phyloP scores from a whole-genome alignment of 2,113 vertebrate genomes.

The Oceanodroma tethys region DNA sequence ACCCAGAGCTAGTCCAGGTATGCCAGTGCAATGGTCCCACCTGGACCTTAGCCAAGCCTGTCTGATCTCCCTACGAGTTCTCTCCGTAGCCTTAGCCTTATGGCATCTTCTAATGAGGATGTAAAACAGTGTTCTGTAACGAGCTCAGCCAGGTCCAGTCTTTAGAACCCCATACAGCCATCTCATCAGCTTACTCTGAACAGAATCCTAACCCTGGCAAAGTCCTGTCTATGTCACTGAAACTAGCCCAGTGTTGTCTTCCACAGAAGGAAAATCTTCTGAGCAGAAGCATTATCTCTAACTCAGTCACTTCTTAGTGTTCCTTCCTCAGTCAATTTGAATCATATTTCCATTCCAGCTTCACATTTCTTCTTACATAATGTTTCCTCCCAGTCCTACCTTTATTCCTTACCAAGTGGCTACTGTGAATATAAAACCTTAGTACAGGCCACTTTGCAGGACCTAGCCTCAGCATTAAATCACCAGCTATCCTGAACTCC shows the following conservation, averaged over 20 bases:
- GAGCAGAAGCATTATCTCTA: background rate
- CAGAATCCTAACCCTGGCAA: background rate
- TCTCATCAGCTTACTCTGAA: background rate
- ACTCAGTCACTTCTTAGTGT: background rate
- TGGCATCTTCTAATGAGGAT: background rate
- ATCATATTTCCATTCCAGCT: background rate
- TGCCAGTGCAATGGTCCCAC: background rate
- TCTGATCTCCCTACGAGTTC: background rate
- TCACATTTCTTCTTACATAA: background rate
- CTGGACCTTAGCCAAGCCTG: background rate
- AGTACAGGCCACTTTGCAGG: background rate
- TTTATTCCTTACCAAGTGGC: background rate
- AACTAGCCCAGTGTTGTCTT: background rate
- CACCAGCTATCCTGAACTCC: background rate
- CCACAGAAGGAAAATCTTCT: background rate
- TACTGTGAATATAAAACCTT: background rate
- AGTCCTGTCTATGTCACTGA: background rate
- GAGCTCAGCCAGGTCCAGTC: fast-evolving
- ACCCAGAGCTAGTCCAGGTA: background rate
- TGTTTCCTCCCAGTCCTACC: background rate
- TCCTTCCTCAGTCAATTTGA: background rate
- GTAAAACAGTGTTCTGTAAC: background rate
- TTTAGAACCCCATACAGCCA: background rate
- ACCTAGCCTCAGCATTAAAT: background rate
- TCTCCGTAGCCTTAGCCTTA: background rate